These are phyloP conservation scores for Dicyrtoma fusca DNA, from an alignment of 2,888 invertebrate genomes.

Conservation along the genomic window DNA sequence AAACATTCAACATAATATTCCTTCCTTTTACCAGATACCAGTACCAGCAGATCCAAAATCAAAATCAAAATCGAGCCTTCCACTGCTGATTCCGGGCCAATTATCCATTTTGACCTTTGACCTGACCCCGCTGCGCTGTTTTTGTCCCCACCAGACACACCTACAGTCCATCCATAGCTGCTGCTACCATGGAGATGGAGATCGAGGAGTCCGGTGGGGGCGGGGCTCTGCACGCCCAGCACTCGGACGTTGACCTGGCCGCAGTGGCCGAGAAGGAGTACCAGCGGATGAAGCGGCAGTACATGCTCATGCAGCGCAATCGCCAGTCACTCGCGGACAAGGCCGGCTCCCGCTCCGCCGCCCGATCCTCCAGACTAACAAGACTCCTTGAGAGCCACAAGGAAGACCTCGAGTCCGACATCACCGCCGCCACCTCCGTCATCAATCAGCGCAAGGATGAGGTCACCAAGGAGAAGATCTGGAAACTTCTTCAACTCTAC, in stretches of 20 bases:
- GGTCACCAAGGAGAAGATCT: conserved; percentile 29
- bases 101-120: too few relatives aligned
- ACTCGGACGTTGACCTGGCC: conserved; percentile 26
- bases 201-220: conserved; percentile 1
- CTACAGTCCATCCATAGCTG: too few relatives aligned
- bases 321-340: conserved; percentile 32
- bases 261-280: conserved; percentile 15
- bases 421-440: conserved; percentile 21
- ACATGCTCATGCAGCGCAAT: conserved; percentile 33
- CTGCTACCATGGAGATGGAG: conserved; percentile 16
- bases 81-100: too few relatives aligned
- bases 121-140: too few relatives aligned
- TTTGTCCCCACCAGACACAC: too few relatives aligned
- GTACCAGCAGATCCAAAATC: too few relatives aligned
- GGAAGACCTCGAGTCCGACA: conserved; percentile 29
- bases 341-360: conserved; percentile 22
- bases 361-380: conserved; percentile 8
- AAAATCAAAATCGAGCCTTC: too few relatives aligned
- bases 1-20: too few relatives aligned
- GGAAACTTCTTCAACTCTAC: conserved; percentile 27
- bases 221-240: neutral
- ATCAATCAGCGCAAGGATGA: conserved; percentile 26
- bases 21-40: too few relatives aligned
- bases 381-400: conserved; percentile 23
- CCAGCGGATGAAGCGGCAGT: conserved; percentile 30